phyloP scores from a whole-genome alignment of 2,888 invertebrate genomes.

The Leptarthrus brevirostris region DNA sequence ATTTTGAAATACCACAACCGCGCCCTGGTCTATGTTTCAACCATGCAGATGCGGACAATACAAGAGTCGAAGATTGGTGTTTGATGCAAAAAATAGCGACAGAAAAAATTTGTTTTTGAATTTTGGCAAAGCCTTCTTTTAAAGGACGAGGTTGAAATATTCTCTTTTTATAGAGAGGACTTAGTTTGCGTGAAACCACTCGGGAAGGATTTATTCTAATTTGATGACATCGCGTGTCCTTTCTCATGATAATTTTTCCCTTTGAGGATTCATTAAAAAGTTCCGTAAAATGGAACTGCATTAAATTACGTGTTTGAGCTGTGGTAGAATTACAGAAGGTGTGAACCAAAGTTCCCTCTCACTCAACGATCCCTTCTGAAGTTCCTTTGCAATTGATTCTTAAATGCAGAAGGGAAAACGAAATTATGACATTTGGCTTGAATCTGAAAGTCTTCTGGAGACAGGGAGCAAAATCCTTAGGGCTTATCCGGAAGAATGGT shows the following conservation, averaged over 20 bases:
- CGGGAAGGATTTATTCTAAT: constrained; percentile 1
- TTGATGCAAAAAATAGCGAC: background rate
- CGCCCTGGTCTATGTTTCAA: background rate
- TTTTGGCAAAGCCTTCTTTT: background rate
- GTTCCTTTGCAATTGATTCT: constrained; percentile 9
- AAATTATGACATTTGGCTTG: constrained; percentile 26
- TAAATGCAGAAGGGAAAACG: constrained; percentile 2
- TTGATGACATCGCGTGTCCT: background rate
- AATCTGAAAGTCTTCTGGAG: background rate
- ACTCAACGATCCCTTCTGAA: background rate
- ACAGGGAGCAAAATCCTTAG: background rate
- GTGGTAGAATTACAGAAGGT: no score
- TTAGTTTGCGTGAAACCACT: background rate
- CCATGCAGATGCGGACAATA: background rate
- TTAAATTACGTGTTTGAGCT: no score
- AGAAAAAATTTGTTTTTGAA: constrained; percentile 3
- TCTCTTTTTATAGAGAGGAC: background rate
- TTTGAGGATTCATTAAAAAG: constrained; percentile 1
- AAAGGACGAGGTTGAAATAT: no score
- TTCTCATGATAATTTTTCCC: background rate
- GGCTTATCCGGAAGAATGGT: background rate
- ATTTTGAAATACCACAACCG: background rate
- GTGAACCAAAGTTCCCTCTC: no score
- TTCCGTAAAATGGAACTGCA: background rate
- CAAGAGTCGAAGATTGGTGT: background rate